Evolutionary conservation across 2,888 invertebrate genomes (phyloP).

Genomic region (Crematogaster levior): DNA sequence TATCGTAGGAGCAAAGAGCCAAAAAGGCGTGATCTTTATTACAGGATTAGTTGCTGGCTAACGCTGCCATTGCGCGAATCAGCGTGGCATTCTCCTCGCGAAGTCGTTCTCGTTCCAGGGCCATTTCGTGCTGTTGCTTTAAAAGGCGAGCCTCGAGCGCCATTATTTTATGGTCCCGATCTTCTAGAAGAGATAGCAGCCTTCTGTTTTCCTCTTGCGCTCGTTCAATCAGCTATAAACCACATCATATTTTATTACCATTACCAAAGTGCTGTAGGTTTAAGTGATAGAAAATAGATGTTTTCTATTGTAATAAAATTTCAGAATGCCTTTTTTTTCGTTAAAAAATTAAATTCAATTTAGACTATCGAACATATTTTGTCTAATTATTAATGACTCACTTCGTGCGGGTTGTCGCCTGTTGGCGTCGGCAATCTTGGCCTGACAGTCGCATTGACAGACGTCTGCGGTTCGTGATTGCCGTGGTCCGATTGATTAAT

Average conservation of each 20-base stretch:
- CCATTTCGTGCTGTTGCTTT: constrained; percentile 82
- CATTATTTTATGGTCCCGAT: constrained; percentile 84
- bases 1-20: constrained; percentile 49
- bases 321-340: neutral
- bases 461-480: constrained; percentile 77
- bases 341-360: neutral
- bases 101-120: constrained; percentile 82
- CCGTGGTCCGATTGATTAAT: constrained; percentile 81
- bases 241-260: neutral
- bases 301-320: neutral
- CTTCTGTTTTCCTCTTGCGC: constrained; percentile 85
- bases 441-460: constrained; percentile 76
- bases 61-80: constrained; percentile 83
- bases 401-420: constrained; percentile 84
- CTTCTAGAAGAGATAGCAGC: constrained; percentile 83
- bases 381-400: constrained; percentile 62
- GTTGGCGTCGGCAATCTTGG: constrained; percentile 84
- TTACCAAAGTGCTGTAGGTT: neutral
- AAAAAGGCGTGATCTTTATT: constrained; percentile 37
- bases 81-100: constrained; percentile 84
- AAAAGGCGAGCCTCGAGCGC: constrained; percentile 82
- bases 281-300: neutral
- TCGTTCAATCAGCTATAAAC: constrained; percentile 82
- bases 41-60: constrained; percentile 79
- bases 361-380: neutral